These are phyloP conservation scores for Toxotes jaculatrix DNA, from an alignment of 2,113 vertebrate genomes.

Conservation along the genomic window DNA sequence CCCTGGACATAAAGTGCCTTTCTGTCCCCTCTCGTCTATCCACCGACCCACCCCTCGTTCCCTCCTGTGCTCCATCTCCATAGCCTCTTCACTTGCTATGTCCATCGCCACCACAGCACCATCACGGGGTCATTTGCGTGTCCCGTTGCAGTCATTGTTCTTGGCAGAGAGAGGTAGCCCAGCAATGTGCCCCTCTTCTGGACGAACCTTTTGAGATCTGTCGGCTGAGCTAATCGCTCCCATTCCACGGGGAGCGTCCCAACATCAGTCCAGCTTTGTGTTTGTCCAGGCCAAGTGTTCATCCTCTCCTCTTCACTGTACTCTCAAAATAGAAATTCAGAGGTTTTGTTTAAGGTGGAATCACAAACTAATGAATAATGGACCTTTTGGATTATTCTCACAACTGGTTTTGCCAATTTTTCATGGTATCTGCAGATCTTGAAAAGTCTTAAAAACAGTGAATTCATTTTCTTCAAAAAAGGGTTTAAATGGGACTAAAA, in stretches of 20 bases:
- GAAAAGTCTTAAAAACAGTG: too few relatives aligned
- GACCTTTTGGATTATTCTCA: conserved; percentile 21
- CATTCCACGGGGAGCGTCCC: conserved; percentile 54
- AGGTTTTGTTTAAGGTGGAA: conserved; percentile 57
- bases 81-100: conserved; percentile 56
- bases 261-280: conserved; percentile 53
- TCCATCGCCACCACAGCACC: conserved; percentile 28
- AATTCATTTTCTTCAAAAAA: neutral
- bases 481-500: neutral
- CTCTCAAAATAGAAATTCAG: conserved; percentile 24
- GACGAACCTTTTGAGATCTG: conserved; percentile 68
- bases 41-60: conserved; percentile 6
- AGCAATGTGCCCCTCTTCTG: conserved; percentile 57
- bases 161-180: conserved; percentile 50
- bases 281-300: conserved; percentile 46
- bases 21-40: conserved; percentile 44
- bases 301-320: conserved; percentile 26
- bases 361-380: conserved; percentile 44
- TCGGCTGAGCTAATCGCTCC: conserved; percentile 62
- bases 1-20: conserved; percentile 74
- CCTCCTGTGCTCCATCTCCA: conserved; percentile 45
- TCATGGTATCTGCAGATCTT: neutral
- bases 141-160: conserved; percentile 64
- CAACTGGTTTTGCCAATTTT: conserved; percentile 26
- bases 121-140: conserved; percentile 54